A percentile compares a stretch with the other conserved stretches of the same genome.
These are phyloP conservation scores for Erythrolamprus reginae DNA, from an alignment of 2,113 vertebrate species.

Conservation along the genomic window DNA sequence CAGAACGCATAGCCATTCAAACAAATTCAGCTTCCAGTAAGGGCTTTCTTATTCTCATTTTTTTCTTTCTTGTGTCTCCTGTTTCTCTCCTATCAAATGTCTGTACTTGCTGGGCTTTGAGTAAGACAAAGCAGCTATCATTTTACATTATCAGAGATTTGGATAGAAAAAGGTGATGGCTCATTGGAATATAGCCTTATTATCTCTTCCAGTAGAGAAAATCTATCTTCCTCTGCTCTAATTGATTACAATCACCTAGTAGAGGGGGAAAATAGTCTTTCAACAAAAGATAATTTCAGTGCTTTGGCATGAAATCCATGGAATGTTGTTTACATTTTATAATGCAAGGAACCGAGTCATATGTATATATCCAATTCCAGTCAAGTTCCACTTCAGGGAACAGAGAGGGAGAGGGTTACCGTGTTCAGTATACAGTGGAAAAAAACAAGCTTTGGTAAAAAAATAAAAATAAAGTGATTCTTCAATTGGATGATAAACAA, in stretches of 20 bases:
- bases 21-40: not conserved
- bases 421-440: not conserved
- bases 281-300: constrained; percentile 8
- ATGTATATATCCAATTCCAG: not conserved
- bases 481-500: not conserved
- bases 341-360: not conserved
- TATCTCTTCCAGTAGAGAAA: not conserved
- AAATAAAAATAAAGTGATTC: not conserved
- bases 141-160: not conserved
- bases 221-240: not conserved
- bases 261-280: not conserved
- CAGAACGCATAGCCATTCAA: not conserved
- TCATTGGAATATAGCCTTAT: not conserved
- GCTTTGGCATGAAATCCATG: not conserved
- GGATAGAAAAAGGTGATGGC: not conserved
- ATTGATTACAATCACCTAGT: not conserved
- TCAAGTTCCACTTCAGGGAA: not conserved
- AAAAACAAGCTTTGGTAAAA: not conserved
- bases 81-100: not conserved
- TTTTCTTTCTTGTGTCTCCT: not conserved
- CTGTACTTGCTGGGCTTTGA: not conserved
- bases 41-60: not conserved
- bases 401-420: not conserved
- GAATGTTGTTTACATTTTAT: constrained; percentile 1
- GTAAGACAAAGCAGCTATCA: not conserved